phyloP scores from a whole-genome alignment of 2,888 invertebrate species.

The Campaea margaritaria region DNA sequence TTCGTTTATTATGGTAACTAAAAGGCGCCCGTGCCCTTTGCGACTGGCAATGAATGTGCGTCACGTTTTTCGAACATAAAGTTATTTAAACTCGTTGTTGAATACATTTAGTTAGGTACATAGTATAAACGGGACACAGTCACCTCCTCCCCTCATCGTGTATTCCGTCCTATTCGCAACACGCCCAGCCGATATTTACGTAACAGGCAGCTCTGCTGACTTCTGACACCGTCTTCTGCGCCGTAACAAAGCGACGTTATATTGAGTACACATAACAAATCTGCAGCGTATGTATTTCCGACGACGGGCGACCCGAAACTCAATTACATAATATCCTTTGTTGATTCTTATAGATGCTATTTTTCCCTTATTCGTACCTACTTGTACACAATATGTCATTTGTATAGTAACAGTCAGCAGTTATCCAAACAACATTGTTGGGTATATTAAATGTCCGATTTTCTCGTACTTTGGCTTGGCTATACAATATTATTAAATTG shows the following conservation, averaged over 20 bases:
- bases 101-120: slow-evolving; percentile 69
- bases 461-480: too few species aligned
- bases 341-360: slow-evolving; percentile 40
- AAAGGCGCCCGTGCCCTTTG: slow-evolving; percentile 17
- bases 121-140: slow-evolving; percentile 70
- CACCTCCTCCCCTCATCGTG: slow-evolving; percentile 74
- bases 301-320: slow-evolving; percentile 49
- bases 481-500: too few species aligned
- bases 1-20: slow-evolving; percentile 41
- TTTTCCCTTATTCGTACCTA: slow-evolving; percentile 27
- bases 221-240: slow-evolving; percentile 73
- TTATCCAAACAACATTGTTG: background rate
- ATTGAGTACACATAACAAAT: slow-evolving; percentile 64
- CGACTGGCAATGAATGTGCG: slow-evolving; percentile 38
- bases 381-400: slow-evolving; percentile 7
- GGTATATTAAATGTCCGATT: background rate
- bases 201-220: slow-evolving; percentile 77
- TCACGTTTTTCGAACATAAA: slow-evolving; percentile 64
- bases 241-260: slow-evolving; percentile 61
- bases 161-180: slow-evolving; percentile 82
- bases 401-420: background rate
- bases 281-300: slow-evolving; percentile 53
- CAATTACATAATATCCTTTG: slow-evolving; percentile 57
- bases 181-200: slow-evolving; percentile 82
- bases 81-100: slow-evolving; percentile 68